These are phyloP conservation scores for Myripristis murdjan DNA, from an alignment of 2,797 vertebrate species.

Conservation along the genomic window DNA sequence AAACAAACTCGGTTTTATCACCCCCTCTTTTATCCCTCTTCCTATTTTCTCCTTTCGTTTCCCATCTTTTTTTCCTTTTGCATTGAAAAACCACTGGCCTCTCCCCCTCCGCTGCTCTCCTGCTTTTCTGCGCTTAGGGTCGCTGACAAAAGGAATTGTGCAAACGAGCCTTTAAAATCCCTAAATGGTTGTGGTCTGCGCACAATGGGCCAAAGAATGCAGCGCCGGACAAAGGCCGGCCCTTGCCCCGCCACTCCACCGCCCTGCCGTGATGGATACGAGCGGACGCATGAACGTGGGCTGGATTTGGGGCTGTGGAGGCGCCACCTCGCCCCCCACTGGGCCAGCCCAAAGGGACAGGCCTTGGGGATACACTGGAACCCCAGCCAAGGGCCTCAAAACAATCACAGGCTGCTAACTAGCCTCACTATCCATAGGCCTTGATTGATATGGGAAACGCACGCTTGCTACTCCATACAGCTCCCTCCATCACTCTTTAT, in stretches of 20 bases:
- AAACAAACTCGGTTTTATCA: slow-evolving; percentile 61
- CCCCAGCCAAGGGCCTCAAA: slow-evolving; percentile 88
- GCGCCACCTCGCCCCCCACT: slow-evolving; percentile 88
- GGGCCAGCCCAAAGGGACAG: slow-evolving; percentile 90
- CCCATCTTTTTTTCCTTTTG: slow-evolving; percentile 60
- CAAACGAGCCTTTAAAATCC: slow-evolving; percentile 99
- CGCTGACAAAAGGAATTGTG: slow-evolving; percentile 98
- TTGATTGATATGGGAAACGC: slow-evolving; percentile 99
- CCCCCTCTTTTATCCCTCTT: slow-evolving; percentile 55
- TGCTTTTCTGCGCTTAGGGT: slow-evolving; percentile 89
- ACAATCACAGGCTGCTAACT: slow-evolving; percentile 94
- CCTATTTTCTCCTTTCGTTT: slow-evolving; percentile 60
- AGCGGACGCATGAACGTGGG: slow-evolving; percentile 98
- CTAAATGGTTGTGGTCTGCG: slow-evolving; percentile 93
- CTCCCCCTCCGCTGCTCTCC: slow-evolving; percentile 72
- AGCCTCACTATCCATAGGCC: slow-evolving; percentile 91
- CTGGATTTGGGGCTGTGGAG: slow-evolving; percentile 90
- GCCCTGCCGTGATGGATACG: slow-evolving; percentile 94
- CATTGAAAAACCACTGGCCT: slow-evolving; percentile 53
- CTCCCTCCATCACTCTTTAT: slow-evolving; percentile 77
- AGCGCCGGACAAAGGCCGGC: slow-evolving; percentile 91
- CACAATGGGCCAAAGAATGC: slow-evolving; percentile 97
- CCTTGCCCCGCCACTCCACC: slow-evolving; percentile 75
- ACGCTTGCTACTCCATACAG: slow-evolving; percentile 79
- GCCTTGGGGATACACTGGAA: slow-evolving; percentile 82